phyloP scores from a whole-genome alignment of 1,140 invertebrate species.

The Leptonema lineaticorne region DNA sequence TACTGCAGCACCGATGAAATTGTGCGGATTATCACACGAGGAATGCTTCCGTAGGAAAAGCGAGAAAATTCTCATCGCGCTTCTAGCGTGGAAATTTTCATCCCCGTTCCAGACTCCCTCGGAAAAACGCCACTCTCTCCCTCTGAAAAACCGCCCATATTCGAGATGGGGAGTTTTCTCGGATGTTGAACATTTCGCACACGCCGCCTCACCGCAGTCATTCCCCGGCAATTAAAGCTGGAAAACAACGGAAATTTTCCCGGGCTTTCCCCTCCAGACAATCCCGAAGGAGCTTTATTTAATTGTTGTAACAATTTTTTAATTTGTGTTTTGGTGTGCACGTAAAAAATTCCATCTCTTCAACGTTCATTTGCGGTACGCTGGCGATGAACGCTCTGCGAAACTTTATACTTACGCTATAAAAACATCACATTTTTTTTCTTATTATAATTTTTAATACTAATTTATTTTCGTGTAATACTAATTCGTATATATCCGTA shows the following conservation, averaged over 20 bases:
- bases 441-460: constrained; percentile 19
- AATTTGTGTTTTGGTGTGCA: constrained; percentile 26
- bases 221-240: constrained; percentile 31
- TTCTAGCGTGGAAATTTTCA: neutral
- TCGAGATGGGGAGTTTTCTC: neutral
- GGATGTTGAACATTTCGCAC: neutral
- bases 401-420: neutral
- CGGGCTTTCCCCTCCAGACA: constrained; percentile 4
- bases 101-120: neutral
- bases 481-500: neutral
- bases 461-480: neutral
- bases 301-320: constrained; percentile 40
- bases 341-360: constrained; percentile 11
- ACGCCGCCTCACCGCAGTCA: constrained; percentile 10
- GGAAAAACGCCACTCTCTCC: neutral
- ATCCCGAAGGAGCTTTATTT: constrained; percentile 34
- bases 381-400: constrained; percentile 6
- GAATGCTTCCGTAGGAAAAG: constrained; percentile 15
- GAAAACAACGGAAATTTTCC: constrained; percentile 34
- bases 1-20: constrained; percentile 1
- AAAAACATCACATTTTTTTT: constrained; percentile 19
- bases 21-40: constrained; percentile 16
- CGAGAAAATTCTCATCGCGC: neutral
- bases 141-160: no score
- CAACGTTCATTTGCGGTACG: neutral